Evolutionary conservation across 2,888 invertebrate genomes (phyloP).

Genomic region (Miltochrista miniata): DNA sequence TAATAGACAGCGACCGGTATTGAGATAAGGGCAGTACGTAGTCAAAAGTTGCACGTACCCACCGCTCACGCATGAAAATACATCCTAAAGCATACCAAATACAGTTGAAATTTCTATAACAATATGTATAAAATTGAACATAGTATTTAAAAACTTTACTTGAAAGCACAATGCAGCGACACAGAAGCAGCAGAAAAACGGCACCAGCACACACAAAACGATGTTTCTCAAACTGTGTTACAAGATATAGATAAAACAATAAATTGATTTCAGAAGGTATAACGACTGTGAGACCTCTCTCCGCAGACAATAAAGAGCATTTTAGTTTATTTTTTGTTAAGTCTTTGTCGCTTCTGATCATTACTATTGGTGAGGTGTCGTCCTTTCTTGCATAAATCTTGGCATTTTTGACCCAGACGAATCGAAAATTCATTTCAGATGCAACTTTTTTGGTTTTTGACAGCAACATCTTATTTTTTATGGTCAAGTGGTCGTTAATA

Average conservation of each 20-base stretch:
- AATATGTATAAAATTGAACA: too few relatives aligned
- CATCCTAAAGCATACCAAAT: neutral
- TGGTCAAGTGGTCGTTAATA: slow-evolving; percentile 19
- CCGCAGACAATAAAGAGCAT: neutral
- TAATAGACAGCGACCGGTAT: neutral
- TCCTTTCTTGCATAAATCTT: slow-evolving; percentile 13
- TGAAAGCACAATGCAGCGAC: neutral
- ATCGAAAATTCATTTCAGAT: slow-evolving; percentile 10
- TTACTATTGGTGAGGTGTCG: slow-evolving; percentile 10
- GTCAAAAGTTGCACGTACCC: neutral
- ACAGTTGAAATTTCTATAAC: neutral
- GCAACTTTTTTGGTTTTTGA: slow-evolving; percentile 12
- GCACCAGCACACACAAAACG: neutral
- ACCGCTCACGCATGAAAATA: neutral
- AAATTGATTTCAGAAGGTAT: neutral
- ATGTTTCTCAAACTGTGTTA: neutral
- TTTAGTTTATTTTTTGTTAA: slow-evolving; percentile 10
- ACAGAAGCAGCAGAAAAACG: neutral
- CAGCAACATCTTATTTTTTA: slow-evolving; percentile 11
- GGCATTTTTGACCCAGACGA: slow-evolving; percentile 16
- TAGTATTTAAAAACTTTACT: neutral
- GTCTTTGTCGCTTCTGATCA: slow-evolving; percentile 15
- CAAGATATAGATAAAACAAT: neutral
- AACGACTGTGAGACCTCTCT: neutral
- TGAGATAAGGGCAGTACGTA: neutral